Percentiles rank a stretch among this genome's conserved stretches.
These are phyloP conservation scores for Vanessa cardui DNA, from an alignment of 2,888 invertebrate species.

Conservation along the genomic window DNA sequence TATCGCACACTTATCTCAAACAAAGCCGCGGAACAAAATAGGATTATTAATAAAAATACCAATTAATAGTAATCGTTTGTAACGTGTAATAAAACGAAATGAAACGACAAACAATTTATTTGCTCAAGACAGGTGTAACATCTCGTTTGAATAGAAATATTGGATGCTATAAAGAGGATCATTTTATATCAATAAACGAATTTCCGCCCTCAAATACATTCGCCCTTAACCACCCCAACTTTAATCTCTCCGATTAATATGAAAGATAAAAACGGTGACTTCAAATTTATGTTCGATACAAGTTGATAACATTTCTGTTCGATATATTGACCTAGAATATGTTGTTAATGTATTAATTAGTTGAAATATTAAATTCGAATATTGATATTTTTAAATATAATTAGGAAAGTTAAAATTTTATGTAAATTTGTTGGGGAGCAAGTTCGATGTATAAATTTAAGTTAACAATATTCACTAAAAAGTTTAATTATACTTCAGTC, in stretches of 20 bases:
- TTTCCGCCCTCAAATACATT: constrained; percentile 30
- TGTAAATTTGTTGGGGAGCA: too few species aligned
- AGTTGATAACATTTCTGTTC: not conserved
- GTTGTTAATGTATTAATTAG: not conserved
- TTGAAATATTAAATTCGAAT: not conserved
- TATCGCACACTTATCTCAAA: constrained; percentile 4
- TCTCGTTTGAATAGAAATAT: constrained; percentile 39
- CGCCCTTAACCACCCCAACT: constrained; percentile 47
- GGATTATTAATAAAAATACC: constrained; percentile 22
- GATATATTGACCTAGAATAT: not conserved
- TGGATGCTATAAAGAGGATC: constrained; percentile 41
- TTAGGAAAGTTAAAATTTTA: not conserved
- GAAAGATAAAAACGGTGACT: constrained; percentile 47
- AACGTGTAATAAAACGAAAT: constrained; percentile 29
- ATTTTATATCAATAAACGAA: constrained; percentile 36
- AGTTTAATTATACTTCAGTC: too few species aligned
- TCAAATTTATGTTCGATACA: constrained; percentile 24
- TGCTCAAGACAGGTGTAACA: constrained; percentile 40
- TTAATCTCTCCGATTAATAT: constrained; percentile 57
- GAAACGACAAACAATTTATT: constrained; percentile 38
- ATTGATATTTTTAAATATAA: not conserved
- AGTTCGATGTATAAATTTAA: too few species aligned
- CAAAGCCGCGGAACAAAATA: constrained; percentile 14
- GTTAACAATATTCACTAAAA: too few species aligned
- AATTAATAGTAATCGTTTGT: constrained; percentile 33